A percentile compares a stretch with the other conserved stretches of the same genome.
phyloP scores from a whole-genome alignment of 2,797 vertebrate species.

The Coranthus polyacanthus region DNA sequence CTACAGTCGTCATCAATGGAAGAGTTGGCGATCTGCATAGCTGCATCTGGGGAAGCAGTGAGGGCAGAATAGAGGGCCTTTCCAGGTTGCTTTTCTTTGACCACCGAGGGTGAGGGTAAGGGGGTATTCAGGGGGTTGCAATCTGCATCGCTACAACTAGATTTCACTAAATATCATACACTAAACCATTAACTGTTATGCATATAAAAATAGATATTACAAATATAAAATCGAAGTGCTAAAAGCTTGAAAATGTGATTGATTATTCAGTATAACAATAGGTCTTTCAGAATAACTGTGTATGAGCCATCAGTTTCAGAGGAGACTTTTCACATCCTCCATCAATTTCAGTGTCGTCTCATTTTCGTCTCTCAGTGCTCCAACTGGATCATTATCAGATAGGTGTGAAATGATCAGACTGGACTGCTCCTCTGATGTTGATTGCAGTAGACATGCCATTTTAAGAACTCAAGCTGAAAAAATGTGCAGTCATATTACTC shows the following conservation, averaged over 20 bases:
- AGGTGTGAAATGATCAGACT: conserved; percentile 67
- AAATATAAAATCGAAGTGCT: no score
- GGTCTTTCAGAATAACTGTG: neutral
- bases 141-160: no score
- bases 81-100: no score
- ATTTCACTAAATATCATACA: no score
- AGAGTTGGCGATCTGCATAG: no score
- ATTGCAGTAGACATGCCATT: conserved; percentile 55
- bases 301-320: conserved; percentile 25
- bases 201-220: no score
- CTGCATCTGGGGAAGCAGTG: no score
- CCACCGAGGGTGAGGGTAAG: no score
- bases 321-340: conserved; percentile 57
- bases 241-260: neutral
- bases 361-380: conserved; percentile 53
- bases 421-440: conserved; percentile 53
- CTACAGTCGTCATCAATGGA: no score
- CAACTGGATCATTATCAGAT: conserved; percentile 65
- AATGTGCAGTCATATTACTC: conserved; percentile 37
- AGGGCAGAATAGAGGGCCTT: no score
- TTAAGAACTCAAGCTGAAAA: conserved; percentile 36
- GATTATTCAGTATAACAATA: conserved; percentile 1
- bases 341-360: conserved; percentile 63
- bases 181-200: no score
- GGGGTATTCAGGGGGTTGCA: no score